Evolutionary conservation across 2,797 vertebrate species (phyloP).

Genomic region (Poeciliopsis paucimaculata): DNA sequence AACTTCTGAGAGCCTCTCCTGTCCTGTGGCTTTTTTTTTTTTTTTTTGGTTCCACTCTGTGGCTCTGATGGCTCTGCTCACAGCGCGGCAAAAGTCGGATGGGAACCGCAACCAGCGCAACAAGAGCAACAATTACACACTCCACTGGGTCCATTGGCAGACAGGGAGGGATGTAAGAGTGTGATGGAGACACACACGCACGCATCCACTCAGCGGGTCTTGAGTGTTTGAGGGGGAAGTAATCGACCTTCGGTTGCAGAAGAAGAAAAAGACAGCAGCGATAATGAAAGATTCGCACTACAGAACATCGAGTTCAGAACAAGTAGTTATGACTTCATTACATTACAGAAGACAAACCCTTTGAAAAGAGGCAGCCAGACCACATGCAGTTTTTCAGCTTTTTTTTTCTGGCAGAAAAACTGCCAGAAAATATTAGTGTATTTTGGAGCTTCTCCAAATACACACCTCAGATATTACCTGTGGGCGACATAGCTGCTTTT

Average conservation of each 20-base stretch:
- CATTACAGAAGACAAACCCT: neutral
- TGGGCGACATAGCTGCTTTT: neutral
- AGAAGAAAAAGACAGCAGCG: neutral
- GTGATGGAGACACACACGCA: too few species aligned
- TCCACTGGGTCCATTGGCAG: neutral
- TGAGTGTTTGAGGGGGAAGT: neutral
- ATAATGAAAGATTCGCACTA: neutral
- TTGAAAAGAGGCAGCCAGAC: neutral
- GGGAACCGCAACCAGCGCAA: neutral
- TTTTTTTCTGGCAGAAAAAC: too few species aligned
- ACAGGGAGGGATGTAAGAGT: neutral
- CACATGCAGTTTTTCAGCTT: neutral
- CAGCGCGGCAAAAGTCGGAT: neutral
- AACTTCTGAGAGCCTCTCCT: neutral
- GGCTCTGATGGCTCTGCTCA: neutral
- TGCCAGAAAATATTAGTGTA: too few species aligned
- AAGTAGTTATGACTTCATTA: neutral
- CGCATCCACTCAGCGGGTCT: neutral
- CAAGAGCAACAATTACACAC: constrained; percentile 12
- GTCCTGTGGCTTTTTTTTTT: neutral
- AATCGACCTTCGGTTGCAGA: neutral
- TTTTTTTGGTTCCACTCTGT: neutral
- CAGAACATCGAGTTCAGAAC: neutral
- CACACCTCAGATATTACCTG: neutral
- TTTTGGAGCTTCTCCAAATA: neutral